Conservation (phyloP, 1,140 invertebrate species). For the Vanessa tameamea region DNA sequence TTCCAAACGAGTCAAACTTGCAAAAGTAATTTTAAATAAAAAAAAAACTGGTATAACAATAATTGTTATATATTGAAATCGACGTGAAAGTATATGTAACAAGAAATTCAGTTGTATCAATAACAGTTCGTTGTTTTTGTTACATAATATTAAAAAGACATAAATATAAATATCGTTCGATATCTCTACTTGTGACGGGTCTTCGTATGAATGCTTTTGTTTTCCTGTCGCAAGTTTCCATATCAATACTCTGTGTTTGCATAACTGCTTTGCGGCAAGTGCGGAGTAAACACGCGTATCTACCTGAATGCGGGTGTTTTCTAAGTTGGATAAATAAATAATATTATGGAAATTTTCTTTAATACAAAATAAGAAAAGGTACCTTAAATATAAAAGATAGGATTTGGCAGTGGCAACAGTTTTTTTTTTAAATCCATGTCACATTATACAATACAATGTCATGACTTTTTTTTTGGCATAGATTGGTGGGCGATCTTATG, state of each 20-base stretch:
- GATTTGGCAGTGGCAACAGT: too few species aligned
- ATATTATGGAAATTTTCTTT: constrained; percentile 37
- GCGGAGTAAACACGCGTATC: constrained; percentile 41
- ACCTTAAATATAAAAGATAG: neutral
- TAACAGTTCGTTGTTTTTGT: constrained; percentile 1
- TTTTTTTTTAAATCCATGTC: too few species aligned
- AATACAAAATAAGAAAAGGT: neutral
- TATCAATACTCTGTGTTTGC: constrained; percentile 49
- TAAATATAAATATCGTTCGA: constrained; percentile 20
- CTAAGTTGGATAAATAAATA: constrained; percentile 37
- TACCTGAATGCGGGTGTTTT: constrained; percentile 35
- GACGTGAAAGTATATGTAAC: too few species aligned
- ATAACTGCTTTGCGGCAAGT: constrained; percentile 42
- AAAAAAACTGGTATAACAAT: too few species aligned
- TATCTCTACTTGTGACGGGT: constrained; percentile 16
- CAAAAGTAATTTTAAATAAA: too few species aligned
- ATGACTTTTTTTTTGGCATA: too few species aligned
- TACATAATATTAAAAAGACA: neutral
- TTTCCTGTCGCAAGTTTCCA: constrained; percentile 42
- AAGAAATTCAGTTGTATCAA: neutral
- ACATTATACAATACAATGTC: too few species aligned
- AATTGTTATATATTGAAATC: too few species aligned
- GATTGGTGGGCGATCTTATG: too few species aligned
- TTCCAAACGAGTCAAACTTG: too few species aligned
- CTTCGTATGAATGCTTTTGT: constrained; percentile 44